Conservation (phyloP, 1,140 invertebrate species). For the Paraescarpia echinospica region DNA sequence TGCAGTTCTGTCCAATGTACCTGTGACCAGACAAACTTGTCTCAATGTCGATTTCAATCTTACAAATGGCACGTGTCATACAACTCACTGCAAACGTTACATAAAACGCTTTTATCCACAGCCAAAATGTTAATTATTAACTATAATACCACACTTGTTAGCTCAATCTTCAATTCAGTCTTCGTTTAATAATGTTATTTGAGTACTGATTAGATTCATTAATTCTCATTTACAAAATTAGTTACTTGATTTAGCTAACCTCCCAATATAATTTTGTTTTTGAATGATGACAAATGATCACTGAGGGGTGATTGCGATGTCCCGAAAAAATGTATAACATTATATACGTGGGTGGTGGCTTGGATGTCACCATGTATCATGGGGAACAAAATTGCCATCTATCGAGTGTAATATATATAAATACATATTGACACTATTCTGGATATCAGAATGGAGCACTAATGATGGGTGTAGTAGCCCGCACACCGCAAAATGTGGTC, state of each 20-base stretch:
- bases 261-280: neutral
- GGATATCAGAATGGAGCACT: too few relatives aligned
- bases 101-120: neutral
- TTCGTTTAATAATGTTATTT: neutral
- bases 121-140: neutral
- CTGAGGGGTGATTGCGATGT: too few relatives aligned
- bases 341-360: too few relatives aligned
- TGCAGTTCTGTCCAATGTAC: conserved; percentile 66
- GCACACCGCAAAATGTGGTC: too few relatives aligned
- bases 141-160: neutral
- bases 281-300: neutral
- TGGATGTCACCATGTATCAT: too few relatives aligned
- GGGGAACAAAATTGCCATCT: too few relatives aligned
- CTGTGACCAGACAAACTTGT: neutral
- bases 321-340: too few relatives aligned
- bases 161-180: neutral
- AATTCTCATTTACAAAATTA: neutral
- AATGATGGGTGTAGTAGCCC: too few relatives aligned
- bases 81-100: neutral
- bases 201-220: neutral
- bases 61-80: neutral
- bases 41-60: neutral
- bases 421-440: too few relatives aligned
- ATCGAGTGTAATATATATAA: too few relatives aligned
- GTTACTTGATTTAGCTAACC: neutral